Evolutionary conservation across 2,888 invertebrate genomes (phyloP).

Genomic region (Archaeoteleia sp.): DNA sequence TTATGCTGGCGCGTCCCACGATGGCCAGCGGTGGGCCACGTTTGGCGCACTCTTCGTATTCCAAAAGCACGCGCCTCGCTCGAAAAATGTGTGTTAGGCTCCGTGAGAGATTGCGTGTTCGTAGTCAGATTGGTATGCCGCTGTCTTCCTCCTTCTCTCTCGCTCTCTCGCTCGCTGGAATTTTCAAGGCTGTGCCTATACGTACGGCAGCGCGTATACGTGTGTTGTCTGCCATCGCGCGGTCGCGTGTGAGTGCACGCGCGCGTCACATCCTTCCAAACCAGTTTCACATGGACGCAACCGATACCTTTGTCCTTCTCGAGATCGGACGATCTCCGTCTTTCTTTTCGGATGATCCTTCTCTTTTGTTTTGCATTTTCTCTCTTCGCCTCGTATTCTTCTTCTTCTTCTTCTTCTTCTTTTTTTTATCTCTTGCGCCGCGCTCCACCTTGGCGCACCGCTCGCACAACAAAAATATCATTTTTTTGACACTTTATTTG

Average conservation of each 20-base stretch:
- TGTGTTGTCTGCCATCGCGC: no score
- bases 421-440: no score
- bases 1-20: no score
- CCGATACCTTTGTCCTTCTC: constrained; percentile 64
- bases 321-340: constrained; percentile 57
- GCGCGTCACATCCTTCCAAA: constrained; percentile 71
- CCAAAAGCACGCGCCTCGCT: constrained; percentile 11
- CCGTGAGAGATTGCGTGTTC: constrained; percentile 44
- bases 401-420: constrained; percentile 4
- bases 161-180: no score
- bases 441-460: no score
- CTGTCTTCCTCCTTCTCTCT: constrained; percentile 38
- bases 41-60: constrained; percentile 11
- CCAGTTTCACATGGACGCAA: constrained; percentile 70
- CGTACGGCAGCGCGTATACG: constrained; percentile 36
- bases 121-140: constrained; percentile 48
- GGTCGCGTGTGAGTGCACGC: constrained; percentile 55
- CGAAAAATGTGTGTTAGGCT: constrained; percentile 21
- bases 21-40: constrained; percentile 23
- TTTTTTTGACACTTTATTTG: no score
- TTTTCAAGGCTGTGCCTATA: constrained; percentile 62
- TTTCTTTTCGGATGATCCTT: constrained; percentile 34
- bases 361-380: constrained; percentile 40
- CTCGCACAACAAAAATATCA: no score
- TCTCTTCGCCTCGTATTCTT: constrained; percentile 30